phyloP scores from a whole-genome alignment of 2,797 vertebrate species.

The Rousettus madagascariensis region DNA sequence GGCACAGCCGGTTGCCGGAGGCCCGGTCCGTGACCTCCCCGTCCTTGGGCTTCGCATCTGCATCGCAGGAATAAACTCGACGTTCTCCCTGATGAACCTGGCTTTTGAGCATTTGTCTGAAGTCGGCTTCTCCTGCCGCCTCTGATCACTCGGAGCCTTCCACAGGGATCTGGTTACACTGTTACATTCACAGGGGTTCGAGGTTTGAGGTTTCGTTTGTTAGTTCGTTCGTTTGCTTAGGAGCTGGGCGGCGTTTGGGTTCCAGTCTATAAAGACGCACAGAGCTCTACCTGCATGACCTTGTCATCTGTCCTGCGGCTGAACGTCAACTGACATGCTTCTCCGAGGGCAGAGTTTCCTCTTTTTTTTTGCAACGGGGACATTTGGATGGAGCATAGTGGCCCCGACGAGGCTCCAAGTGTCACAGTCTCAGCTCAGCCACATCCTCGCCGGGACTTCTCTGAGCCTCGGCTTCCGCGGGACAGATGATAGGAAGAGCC shows the following conservation, averaged over 20 bases:
- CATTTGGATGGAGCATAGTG: neutral
- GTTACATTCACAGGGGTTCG: neutral
- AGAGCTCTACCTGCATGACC: neutral
- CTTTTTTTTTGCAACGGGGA: neutral
- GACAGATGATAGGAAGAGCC: neutral
- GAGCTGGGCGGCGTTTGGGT: neutral
- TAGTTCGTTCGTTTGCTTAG: neutral
- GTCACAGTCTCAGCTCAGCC: neutral
- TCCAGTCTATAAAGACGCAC: neutral
- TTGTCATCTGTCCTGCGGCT: neutral
- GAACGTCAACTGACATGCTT: neutral
- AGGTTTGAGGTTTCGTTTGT: no score
- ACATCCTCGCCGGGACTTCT: neutral
- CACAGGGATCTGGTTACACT: conserved; percentile 21
- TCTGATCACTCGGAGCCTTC: conserved; percentile 53
- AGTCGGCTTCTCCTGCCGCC: neutral
- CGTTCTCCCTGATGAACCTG: neutral
- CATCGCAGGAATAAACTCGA: neutral
- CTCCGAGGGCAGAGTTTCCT: neutral
- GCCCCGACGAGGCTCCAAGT: neutral
- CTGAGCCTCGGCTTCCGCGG: neutral
- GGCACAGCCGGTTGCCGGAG: rapidly evolving
- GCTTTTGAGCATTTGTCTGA: conserved; percentile 18
- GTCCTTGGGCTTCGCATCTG: neutral
- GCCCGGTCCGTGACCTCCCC: rapidly evolving